These are phyloP conservation scores for Eulacestoma nigropectus DNA, from an alignment of 2,113 vertebrate genomes.

Conservation along the genomic window DNA sequence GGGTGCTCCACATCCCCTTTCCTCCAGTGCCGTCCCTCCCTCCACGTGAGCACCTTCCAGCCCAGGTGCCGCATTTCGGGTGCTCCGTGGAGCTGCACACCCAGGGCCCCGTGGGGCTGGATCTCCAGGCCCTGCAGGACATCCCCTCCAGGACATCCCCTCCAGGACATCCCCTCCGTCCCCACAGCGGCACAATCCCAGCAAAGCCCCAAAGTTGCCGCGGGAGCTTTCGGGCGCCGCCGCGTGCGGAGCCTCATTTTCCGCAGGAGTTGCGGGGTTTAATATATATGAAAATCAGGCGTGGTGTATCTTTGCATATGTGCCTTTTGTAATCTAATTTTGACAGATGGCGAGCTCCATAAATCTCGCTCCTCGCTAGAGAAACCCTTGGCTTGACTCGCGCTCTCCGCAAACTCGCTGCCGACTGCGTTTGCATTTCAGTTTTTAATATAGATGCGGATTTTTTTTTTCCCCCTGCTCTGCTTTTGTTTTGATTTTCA, in stretches of 20 bases:
- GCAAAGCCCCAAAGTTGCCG: slow-evolving; percentile 68
- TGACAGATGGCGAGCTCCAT: slow-evolving; percentile 80
- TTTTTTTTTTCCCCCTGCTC: slow-evolving; percentile 20
- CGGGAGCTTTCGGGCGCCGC: slow-evolving; percentile 76
- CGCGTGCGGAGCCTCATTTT: slow-evolving; percentile 81
- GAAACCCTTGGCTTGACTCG: slow-evolving; percentile 76
- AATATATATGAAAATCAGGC: slow-evolving; percentile 99
- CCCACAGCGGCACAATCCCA: slow-evolving; percentile 20
- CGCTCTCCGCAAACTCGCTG: slow-evolving; percentile 71
- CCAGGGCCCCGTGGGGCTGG: background rate
- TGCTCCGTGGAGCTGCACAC: background rate
- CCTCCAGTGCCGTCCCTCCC: rapidly evolving
- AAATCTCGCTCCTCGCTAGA: slow-evolving; percentile 73
- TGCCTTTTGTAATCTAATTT: slow-evolving; percentile 85
- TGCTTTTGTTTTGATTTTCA: slow-evolving; percentile 73
- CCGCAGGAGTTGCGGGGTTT: slow-evolving; percentile 84
- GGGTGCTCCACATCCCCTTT: rapidly evolving
- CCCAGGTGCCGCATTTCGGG: rapidly evolving
- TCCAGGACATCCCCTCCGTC: background rate
- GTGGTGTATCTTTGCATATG: slow-evolving; percentile 84
- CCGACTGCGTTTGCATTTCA: slow-evolving; percentile 70
- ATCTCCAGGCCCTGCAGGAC: background rate
- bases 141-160: background rate
- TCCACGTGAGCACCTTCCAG: rapidly evolving
- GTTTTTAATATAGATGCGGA: slow-evolving; percentile 68